Percentiles rank a stretch among this genome's conserved stretches.
These are phyloP conservation scores for Sebastes variabilis DNA, from an alignment of 2,797 vertebrate genomes.

Conservation along the genomic window DNA sequence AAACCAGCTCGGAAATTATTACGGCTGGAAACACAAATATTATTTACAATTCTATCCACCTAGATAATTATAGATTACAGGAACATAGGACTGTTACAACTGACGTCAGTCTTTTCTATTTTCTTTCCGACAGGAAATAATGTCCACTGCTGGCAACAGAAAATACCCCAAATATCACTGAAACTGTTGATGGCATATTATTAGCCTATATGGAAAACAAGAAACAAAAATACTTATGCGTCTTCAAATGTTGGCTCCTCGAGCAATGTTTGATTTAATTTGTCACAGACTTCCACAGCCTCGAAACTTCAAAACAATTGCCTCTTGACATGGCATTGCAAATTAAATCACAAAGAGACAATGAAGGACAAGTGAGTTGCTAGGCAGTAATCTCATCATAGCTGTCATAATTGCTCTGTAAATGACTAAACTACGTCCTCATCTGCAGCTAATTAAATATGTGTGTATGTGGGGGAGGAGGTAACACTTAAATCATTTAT, in stretches of 20 bases:
- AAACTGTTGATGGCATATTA: not conserved
- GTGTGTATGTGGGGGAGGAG: no score
- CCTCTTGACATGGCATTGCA: slow-evolving; percentile 34
- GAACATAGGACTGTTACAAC: not conserved
- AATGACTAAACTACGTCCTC: slow-evolving; percentile 17
- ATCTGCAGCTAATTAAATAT: not conserved
- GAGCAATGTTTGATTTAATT: slow-evolving; percentile 9
- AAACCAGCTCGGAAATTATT: not conserved
- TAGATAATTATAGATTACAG: not conserved
- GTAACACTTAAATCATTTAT: not conserved
- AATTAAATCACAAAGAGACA: slow-evolving; percentile 51
- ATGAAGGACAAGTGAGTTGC: slow-evolving; percentile 30
- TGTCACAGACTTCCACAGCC: not conserved
- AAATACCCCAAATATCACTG: not conserved
- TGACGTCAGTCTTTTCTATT: not conserved
- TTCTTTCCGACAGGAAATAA: not conserved
- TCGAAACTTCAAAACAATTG: not conserved
- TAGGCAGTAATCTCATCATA: slow-evolving; percentile 36
- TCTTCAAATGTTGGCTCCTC: not conserved
- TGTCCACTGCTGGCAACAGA: not conserved
- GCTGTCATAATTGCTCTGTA: slow-evolving; percentile 24
- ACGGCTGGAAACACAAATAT: not conserved
- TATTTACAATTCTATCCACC: not conserved
- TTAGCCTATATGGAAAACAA: not conserved
- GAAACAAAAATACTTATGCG: not conserved